phyloP scores from a whole-genome alignment of 2,888 invertebrate genomes.

The Drosophila atripex region DNA sequence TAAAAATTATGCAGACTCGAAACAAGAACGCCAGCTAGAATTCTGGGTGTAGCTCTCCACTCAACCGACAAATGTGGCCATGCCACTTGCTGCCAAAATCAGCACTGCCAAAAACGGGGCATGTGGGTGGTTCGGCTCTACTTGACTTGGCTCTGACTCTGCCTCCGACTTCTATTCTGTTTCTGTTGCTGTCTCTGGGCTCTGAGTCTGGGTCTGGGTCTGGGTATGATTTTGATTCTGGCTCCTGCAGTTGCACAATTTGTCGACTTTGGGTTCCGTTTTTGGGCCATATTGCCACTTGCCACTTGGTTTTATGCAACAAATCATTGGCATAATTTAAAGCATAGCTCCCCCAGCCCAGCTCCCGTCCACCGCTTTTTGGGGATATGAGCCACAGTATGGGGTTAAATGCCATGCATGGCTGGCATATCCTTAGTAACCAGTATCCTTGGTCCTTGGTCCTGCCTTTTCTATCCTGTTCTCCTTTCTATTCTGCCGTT shows the following conservation, averaged over 20 bases:
- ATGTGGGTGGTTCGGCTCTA: slow-evolving; percentile 22
- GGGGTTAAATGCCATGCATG: slow-evolving; percentile 43
- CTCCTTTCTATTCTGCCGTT: slow-evolving; percentile 8
- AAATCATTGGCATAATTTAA: slow-evolving; percentile 79
- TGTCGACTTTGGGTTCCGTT: slow-evolving; percentile 68
- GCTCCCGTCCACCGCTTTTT: slow-evolving; percentile 13
- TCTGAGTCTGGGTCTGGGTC: background rate
- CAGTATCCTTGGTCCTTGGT: slow-evolving; percentile 7
- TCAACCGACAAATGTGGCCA: slow-evolving; percentile 75
- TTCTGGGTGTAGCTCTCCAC: slow-evolving; percentile 37
- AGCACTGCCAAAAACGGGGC: slow-evolving; percentile 34
- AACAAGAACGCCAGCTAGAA: slow-evolving; percentile 27
- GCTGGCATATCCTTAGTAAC: slow-evolving; percentile 24
- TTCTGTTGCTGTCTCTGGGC: slow-evolving; percentile 15
- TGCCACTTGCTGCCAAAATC: slow-evolving; percentile 78
- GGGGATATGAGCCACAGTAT: slow-evolving; percentile 1
- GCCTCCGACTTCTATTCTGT: slow-evolving; percentile 3
- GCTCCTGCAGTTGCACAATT: slow-evolving; percentile 73
- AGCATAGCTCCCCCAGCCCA: slow-evolving; percentile 47
- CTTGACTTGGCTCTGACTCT: slow-evolving; percentile 38
- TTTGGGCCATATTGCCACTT: slow-evolving; percentile 73
- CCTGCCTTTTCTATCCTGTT: background rate
- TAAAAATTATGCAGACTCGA: slow-evolving; percentile 73
- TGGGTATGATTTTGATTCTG: slow-evolving; percentile 15
- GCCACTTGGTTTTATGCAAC: slow-evolving; percentile 76